Conservation (phyloP, 2,113 vertebrate genomes). For the Microtus oregoni region DNA sequence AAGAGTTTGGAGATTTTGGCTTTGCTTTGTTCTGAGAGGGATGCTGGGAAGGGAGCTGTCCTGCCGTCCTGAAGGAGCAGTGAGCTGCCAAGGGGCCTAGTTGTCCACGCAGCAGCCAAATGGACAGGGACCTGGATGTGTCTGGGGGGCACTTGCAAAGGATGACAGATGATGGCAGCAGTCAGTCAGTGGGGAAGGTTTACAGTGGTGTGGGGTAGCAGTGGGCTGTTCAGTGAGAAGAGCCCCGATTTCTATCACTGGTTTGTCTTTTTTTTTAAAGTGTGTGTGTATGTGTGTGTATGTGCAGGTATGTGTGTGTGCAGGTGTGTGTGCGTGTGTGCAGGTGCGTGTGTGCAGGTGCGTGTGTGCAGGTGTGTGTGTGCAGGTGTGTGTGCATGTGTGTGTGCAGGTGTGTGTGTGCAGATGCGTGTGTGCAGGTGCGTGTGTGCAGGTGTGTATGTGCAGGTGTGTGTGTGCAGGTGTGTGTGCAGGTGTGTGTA, state of each 20-base stretch:
- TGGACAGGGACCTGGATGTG: background rate
- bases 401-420: no score
- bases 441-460: no score
- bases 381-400: no score
- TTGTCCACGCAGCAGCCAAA: rapidly evolving
- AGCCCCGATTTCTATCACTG: background rate
- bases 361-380: background rate
- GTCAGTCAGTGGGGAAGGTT: background rate
- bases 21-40: background rate
- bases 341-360: no score
- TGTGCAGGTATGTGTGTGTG: background rate
- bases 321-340: no score
- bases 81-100: background rate
- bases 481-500: background rate
- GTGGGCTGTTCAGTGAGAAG: background rate
- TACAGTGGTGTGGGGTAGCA: background rate
- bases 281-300: background rate
- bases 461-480: background rate
- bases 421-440: no score
- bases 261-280: background rate
- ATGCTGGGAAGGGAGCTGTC: rapidly evolving
- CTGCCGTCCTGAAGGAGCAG: rapidly evolving
- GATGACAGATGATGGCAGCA: background rate
- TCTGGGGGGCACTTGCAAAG: background rate
- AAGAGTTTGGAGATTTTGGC: background rate